Conservation (phyloP, 2,113 vertebrate species). For the Eclectus roratus region DNA sequence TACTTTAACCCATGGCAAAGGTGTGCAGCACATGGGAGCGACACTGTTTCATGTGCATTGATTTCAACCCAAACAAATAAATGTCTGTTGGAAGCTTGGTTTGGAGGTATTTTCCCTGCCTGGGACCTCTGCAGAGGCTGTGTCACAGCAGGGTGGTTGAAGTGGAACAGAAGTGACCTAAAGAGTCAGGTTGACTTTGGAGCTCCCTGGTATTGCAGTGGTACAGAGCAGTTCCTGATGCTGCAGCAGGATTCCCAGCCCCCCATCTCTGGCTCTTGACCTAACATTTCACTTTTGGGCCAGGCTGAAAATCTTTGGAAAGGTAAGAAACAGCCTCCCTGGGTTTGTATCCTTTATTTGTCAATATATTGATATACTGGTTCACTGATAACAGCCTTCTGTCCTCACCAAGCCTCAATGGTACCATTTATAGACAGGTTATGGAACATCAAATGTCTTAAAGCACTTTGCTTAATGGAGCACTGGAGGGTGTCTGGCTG, state of each 20-base stretch:
- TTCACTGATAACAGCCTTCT: not conserved
- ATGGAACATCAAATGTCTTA: not conserved
- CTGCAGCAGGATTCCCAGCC: not conserved
- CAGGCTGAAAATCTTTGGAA: not conserved
- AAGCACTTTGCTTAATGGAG: not conserved
- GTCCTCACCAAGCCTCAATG: not conserved
- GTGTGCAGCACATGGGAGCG: not conserved
- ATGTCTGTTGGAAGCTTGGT: not conserved
- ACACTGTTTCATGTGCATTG: not conserved
- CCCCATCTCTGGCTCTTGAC: not conserved
- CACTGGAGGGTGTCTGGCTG: not conserved
- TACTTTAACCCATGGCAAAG: not conserved
- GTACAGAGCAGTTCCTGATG: not conserved
- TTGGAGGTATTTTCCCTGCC: rapidly evolving
- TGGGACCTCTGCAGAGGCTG: not conserved
- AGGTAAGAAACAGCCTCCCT: not conserved
- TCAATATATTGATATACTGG: not conserved
- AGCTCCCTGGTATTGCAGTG: not conserved
- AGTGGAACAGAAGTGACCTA: not conserved
- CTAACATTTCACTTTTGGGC: not conserved
- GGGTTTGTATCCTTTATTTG: not conserved
- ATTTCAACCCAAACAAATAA: constrained; percentile 7
- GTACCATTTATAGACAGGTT: not conserved
- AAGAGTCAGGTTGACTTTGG: not conserved
- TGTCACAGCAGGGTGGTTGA: not conserved